Evolutionary conservation across 2,797 vertebrate species (phyloP).

Genomic region (Amblyraja radiata): DNA sequence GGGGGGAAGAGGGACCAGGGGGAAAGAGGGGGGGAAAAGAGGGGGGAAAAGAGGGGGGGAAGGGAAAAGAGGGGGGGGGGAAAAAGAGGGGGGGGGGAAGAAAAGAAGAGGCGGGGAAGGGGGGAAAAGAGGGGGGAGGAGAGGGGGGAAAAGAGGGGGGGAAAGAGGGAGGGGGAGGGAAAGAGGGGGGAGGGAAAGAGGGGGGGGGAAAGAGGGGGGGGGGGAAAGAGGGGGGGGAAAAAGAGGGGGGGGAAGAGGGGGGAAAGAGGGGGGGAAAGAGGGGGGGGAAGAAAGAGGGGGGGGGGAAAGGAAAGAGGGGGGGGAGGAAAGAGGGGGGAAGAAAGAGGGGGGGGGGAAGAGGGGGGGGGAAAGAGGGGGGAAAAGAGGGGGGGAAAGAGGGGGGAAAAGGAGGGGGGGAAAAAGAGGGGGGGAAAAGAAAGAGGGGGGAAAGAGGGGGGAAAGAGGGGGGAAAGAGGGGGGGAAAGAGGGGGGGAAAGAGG

Average conservation of each 20-base stretch:
- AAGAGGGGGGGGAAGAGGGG: background rate
- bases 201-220: conserved; percentile 36
- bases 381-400: too few relatives aligned
- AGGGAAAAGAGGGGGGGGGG: background rate
- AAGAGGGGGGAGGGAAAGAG: conserved; percentile 44
- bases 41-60: conserved; percentile 36
- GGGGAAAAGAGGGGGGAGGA: too few relatives aligned
- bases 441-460: too few relatives aligned
- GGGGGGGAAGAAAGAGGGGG: too few relatives aligned
- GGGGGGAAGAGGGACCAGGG: conserved; percentile 50
- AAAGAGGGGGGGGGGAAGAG: background rate
- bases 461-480: background rate
- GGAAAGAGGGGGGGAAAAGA: conserved; percentile 48
- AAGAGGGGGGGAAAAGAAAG: too few relatives aligned
- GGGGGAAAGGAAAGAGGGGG: background rate
- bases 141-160: conserved; percentile 43
- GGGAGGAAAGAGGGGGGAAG: background rate
- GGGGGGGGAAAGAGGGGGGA: background rate
- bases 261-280: background rate
- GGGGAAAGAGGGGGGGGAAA: background rate
- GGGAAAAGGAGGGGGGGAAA: too few relatives aligned
- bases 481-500: background rate
- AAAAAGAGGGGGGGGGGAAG: background rate
- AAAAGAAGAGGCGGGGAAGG: background rate
- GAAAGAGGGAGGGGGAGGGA: conserved; percentile 54